Evolutionary conservation across 2,113 vertebrate species (phyloP).

Genomic region (Microtus pennsylvanicus): DNA sequence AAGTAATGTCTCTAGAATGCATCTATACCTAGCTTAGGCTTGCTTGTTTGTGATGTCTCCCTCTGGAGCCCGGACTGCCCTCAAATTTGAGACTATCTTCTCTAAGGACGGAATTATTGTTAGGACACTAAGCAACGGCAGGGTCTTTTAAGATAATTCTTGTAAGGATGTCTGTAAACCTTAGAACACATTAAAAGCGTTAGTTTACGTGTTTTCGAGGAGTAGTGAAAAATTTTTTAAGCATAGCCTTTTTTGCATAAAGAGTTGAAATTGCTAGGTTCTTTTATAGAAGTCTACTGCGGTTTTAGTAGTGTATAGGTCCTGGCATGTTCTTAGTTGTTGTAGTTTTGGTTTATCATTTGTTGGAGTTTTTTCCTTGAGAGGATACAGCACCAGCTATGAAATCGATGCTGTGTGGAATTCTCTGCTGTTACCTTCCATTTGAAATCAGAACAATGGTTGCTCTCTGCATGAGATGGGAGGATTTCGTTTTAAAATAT

Average conservation of each 20-base stretch:
- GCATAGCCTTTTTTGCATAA: background rate
- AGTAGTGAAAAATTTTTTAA: background rate
- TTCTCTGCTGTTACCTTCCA: background rate
- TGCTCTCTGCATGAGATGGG: background rate
- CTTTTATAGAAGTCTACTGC: background rate
- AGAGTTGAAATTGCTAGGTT: background rate
- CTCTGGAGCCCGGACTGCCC: background rate
- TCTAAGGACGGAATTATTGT: background rate
- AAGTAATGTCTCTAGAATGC: background rate
- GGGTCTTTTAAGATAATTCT: background rate
- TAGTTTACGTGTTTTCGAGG: background rate
- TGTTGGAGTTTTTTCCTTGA: background rate
- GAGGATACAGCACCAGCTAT: background rate
- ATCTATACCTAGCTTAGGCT: background rate
- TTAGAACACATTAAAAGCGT: background rate
- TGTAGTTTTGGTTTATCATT: background rate
- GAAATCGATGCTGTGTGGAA: background rate
- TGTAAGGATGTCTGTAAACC: background rate
- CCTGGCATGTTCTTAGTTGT: background rate
- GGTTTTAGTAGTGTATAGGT: background rate
- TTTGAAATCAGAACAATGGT: background rate
- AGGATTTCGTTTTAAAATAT: conserved; percentile 35
- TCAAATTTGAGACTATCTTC: background rate
- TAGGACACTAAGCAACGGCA: background rate
- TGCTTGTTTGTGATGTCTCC: background rate